A percentile compares a stretch with the other conserved stretches of the same genome.
Conservation (phyloP, 2,888 invertebrate species). For the Phlogophora meticulosa region DNA sequence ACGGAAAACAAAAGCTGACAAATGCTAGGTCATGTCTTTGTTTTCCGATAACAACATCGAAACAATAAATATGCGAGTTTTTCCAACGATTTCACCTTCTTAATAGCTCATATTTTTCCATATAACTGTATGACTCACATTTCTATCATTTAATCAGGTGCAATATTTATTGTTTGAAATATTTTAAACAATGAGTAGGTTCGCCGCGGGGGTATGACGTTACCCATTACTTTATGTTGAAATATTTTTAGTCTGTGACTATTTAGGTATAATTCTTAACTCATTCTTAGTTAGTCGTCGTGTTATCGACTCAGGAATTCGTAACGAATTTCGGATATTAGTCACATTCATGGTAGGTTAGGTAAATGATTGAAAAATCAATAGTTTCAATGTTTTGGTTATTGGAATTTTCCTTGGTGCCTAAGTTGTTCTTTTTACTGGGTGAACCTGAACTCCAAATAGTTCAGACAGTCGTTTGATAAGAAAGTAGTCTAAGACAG, state of each 20-base stretch:
- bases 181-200: too few relatives aligned
- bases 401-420: background rate
- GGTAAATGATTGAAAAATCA: constrained; percentile 17
- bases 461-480: constrained; percentile 40
- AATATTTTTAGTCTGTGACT: constrained; percentile 4
- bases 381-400: background rate
- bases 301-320: constrained; percentile 55
- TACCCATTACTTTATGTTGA: constrained; percentile 16
- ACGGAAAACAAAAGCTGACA: constrained; percentile 26
- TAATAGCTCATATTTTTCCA: constrained; percentile 34
- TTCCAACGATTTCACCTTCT: constrained; percentile 23
- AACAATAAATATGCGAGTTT: constrained; percentile 2
- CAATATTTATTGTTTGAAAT: constrained; percentile 29
- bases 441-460: constrained; percentile 28
- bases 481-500: constrained; percentile 32
- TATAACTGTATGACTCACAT: constrained; percentile 37
- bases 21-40: constrained; percentile 11
- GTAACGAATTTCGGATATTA: constrained; percentile 53
- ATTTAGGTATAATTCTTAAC: constrained; percentile 16
- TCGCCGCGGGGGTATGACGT: too few relatives aligned
- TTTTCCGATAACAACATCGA: constrained; percentile 18
- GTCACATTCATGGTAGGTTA: constrained; percentile 46
- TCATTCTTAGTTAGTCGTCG: constrained; percentile 6
- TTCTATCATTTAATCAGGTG: constrained; percentile 49
- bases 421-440: background rate